These are phyloP conservation scores for Epizoanthus scotinus DNA, from an alignment of 92 coral and sea anemone species.

Conservation along the genomic window DNA sequence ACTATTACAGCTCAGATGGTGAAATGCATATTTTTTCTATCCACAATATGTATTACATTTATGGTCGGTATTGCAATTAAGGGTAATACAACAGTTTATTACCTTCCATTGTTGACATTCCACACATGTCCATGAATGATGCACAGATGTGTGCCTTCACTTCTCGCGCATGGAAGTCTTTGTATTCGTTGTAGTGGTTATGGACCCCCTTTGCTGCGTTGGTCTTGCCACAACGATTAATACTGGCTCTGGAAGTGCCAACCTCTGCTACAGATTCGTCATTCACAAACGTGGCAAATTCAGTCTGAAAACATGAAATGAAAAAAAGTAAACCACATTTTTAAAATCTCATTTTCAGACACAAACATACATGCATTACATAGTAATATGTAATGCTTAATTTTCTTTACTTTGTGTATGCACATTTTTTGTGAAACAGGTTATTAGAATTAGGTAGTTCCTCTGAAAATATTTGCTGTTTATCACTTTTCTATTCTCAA, in stretches of 20 bases:
- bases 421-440: too few relatives aligned
- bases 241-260: slow-evolving; percentile 39
- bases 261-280: slow-evolving; percentile 27
- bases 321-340: background rate
- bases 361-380: background rate
- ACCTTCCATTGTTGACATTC: slow-evolving; percentile 38
- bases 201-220: slow-evolving; percentile 44
- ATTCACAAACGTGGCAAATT: slow-evolving; percentile 28
- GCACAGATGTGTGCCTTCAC: slow-evolving; percentile 44
- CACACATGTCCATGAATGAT: slow-evolving; percentile 45
- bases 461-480: too few relatives aligned
- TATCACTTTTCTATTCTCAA: background rate
- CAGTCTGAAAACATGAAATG: background rate
- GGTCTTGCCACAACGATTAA: slow-evolving; percentile 38
- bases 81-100: too few relatives aligned
- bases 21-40: too few relatives aligned
- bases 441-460: too few relatives aligned
- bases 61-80: too few relatives aligned
- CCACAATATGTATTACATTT: too few relatives aligned
- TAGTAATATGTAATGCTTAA: background rate
- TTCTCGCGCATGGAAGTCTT: slow-evolving; percentile 37
- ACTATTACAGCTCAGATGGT: too few relatives aligned
- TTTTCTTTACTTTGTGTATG: too few relatives aligned
- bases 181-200: slow-evolving; percentile 30
- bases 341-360: too few relatives aligned